Conservation (phyloP, 2,888 invertebrate species). For the Drosophila peninsularis region DNA sequence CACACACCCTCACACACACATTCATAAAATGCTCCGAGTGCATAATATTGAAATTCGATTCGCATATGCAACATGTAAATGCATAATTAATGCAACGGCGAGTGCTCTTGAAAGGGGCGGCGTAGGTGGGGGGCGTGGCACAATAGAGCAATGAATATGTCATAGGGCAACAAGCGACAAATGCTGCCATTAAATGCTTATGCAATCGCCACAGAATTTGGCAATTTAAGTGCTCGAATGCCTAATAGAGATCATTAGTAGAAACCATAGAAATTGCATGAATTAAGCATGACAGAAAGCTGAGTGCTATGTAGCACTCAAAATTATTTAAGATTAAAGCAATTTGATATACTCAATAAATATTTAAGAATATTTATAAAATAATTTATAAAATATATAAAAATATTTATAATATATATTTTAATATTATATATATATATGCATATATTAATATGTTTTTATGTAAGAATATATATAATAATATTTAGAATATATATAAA, state of each 20-base stretch:
- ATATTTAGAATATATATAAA: no score
- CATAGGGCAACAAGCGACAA: slow-evolving; percentile 48
- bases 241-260: slow-evolving; percentile 29
- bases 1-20: background rate
- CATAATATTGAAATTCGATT: slow-evolving; percentile 56
- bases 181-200: slow-evolving; percentile 54
- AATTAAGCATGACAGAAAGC: background rate
- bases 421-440: no score
- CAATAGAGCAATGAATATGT: slow-evolving; percentile 41
- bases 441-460: no score
- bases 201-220: slow-evolving; percentile 4
- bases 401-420: no score
- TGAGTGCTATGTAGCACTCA: background rate
- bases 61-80: slow-evolving; percentile 62
- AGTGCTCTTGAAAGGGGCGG: background rate
- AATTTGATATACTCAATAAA: no score
- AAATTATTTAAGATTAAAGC: no score
- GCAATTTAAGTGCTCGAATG: slow-evolving; percentile 10
- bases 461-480: no score
- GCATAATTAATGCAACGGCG: slow-evolving; percentile 53
- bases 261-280: background rate
- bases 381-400: no score
- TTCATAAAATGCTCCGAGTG: slow-evolving; percentile 31
- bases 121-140: background rate
- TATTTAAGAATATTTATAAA: no score